These are phyloP conservation scores for Cassiopea xamachana DNA, from an alignment of 30 jellyfish, hydroid and myxozoan genomes.

Conservation along the genomic window DNA sequence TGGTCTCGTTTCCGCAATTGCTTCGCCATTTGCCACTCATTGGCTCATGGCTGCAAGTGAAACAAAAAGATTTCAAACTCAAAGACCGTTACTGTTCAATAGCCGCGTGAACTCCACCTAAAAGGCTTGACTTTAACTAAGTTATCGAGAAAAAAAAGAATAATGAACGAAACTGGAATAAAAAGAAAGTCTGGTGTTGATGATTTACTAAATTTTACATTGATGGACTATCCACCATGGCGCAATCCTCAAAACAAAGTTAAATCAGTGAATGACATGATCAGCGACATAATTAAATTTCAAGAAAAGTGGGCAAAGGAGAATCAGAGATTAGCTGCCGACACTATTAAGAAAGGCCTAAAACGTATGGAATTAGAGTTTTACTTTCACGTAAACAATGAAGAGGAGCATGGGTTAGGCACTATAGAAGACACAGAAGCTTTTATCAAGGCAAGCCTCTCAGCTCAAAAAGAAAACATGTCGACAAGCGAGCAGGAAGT, in stretches of 20 bases:
- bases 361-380: neutral
- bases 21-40: no score
- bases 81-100: no score
- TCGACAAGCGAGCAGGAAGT: slow-evolving; percentile 19
- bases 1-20: no score
- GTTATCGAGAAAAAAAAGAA: neutral
- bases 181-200: neutral
- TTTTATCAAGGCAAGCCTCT: neutral
- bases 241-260: neutral
- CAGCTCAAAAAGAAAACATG: neutral
- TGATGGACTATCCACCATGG: neutral
- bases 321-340: no score
- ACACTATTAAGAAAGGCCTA: neutral
- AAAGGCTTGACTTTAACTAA: no score
- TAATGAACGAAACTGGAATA: neutral
- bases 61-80: no score
- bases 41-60: no score
- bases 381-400: slow-evolving; percentile 12
- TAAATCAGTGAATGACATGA: slow-evolving; percentile 14
- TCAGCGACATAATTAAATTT: neutral
- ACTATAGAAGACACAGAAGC: slow-evolving; percentile 5
- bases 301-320: neutral
- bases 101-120: no score
- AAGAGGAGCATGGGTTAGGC: slow-evolving; percentile 40
- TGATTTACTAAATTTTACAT: neutral